A percentile compares a stretch with the other conserved stretches of the same genome.
Evolutionary conservation across 2,113 vertebrate species (phyloP).

Genomic region (Daphoenositta chrysoptera): DNA sequence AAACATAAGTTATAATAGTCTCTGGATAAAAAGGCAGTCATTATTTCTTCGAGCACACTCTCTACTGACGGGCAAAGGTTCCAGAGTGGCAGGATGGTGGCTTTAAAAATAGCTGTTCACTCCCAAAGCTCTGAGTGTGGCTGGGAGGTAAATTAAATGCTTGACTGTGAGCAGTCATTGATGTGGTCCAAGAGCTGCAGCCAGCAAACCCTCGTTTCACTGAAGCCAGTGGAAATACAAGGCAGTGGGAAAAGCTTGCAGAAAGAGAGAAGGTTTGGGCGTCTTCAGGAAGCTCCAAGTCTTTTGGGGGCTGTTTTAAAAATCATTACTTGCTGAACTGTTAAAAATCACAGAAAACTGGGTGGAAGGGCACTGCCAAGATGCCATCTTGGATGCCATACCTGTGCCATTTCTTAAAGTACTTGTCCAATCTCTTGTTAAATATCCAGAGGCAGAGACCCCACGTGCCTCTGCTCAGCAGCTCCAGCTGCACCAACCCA

Average conservation of each 20-base stretch:
- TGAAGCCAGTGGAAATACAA: not conserved
- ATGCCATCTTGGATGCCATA: not conserved
- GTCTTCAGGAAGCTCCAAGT: not conserved
- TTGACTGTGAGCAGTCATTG: slow-evolving; percentile 31
- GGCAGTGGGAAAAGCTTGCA: not conserved
- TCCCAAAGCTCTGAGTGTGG: not conserved
- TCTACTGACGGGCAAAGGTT: slow-evolving; percentile 37
- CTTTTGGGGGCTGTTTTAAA: not conserved
- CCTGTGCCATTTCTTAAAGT: not conserved
- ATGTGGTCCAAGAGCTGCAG: slow-evolving; percentile 32
- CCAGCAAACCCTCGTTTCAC: not conserved
- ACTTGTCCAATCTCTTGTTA: not conserved
- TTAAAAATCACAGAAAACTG: not conserved
- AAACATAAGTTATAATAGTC: slow-evolving; percentile 44
- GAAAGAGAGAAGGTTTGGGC: not conserved
- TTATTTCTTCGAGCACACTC: slow-evolving; percentile 45
- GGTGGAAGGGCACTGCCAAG: not conserved
- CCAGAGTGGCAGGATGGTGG: slow-evolving; percentile 13
- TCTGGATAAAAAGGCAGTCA: slow-evolving; percentile 48
- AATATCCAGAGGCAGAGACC: not conserved
- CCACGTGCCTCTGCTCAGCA: not conserved
- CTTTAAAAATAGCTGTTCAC: slow-evolving; percentile 53
- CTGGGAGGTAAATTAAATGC: slow-evolving; percentile 41
- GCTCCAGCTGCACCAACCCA: not conserved
- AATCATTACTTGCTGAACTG: not conserved